Base-by-base conservation (phyloP, 2,888 invertebrate species). In the Ormyrus pomaceus region DNA sequence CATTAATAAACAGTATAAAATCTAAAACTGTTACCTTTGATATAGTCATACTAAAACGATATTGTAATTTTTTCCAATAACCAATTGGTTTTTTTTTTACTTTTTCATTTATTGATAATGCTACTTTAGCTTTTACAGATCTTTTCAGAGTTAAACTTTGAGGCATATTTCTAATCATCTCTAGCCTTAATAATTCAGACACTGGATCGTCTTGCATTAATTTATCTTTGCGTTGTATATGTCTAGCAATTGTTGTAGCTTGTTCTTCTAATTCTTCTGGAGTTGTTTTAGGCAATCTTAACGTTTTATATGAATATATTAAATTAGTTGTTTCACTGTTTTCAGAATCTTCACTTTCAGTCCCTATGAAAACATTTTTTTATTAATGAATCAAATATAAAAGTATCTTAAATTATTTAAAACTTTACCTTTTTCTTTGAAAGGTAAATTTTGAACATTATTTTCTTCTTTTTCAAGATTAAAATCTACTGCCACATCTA, bases 111-210 rank as follows among this genome's bases (percentile, higher is more conserved):
- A 95, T 92, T 0, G 94, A 93, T 82, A 91, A 91, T 0, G 93
- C 92, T 55, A 95, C 89, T 87, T 94, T 94, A 56, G 92, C 92
- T 84, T 94, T 94, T 0, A 95, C 93, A 65, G 92, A 92, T 83
- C 95, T 91, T 89, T 95, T 95, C 86, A 95, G 92, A 1, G 94
- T 94, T 77, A 96, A 89, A 62, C 94, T 93, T 86, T 95, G 94
- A 0, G 95, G 94, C 86, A 95, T 92, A 79, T 94, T 94, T 64
- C 94, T 92, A 58, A 95, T 89, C 0, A 94, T 94, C 83, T 94
- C 94, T 84, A 94, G 92, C 86, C 95, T 91, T 68, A 94, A 87
- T 86, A 93, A 92, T 85, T 95, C 93, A 0, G 94, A 92, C 19
- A 92, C 89, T 0, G 93, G 93, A 85, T 93, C 93, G 86, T 95